Base-by-base conservation (phyloP, 2,797 vertebrate species). In the Catamblyrhynchus diadema region DNA sequence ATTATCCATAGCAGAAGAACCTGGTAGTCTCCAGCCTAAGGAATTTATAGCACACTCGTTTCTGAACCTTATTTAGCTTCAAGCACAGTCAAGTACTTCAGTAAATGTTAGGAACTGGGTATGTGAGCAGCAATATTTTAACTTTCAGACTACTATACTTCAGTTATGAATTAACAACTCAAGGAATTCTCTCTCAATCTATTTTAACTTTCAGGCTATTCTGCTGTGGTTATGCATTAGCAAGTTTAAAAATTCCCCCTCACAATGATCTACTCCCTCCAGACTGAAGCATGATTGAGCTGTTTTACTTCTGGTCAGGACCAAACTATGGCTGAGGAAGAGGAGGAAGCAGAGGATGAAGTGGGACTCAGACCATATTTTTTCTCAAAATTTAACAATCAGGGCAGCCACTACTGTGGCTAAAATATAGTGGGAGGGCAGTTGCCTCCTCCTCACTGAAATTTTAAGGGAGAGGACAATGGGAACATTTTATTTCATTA, bases 11-110 rank as follows among this genome's bases (percentile, higher is more conserved):
- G 91, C 59, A 75, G 41, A 83, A 79, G 66, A 96, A 66, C 18
- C 15, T 81, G 59, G 66, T 72, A 74, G 53, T 74, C 45, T 87
- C 72, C 87, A 78, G 75, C 69, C 72, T 65, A 56, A 93, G 80
- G 69, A 95, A 86, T 94, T 94, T 88, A 75, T 45, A 91, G 61
- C 62, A 73, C 15, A 7, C 56, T 88, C 59, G 59, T 90, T 95
- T 81, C 88, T 79, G 89, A 83, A 60, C 60, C 64, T 86, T 74
- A 81, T 88, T 95, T 93, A 94, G 80, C 61, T 90, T 64, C 60
- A 82, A 91, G 82, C 67, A 59, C 67, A 85, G 78, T 42, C 74
- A 74, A 89, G 69, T 45, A 75, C 80, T 94, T 79, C 42, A 66
- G 72, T 65, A 91, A 91, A 93, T 88, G 70, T 81, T 94, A 85